Conservation (phyloP, 2,888 invertebrate genomes). For the Tanypteryx hageni region DNA sequence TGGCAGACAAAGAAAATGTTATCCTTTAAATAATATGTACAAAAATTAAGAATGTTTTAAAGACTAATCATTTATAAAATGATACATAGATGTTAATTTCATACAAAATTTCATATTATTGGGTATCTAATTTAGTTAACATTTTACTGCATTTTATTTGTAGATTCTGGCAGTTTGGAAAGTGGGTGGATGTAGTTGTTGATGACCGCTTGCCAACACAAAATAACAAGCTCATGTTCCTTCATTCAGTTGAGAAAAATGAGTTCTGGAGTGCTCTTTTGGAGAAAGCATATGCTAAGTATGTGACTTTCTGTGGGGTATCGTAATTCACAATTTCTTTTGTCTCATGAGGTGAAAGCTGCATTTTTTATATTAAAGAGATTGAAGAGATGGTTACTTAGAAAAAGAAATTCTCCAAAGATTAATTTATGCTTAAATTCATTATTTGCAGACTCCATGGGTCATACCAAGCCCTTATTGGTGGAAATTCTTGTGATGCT, state of each 20-base stretch:
- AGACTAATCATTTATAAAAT: neutral
- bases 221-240: neutral
- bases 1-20: too few species aligned
- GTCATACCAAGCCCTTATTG: constrained; percentile 79
- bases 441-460: constrained; percentile 76
- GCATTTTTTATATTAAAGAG: neutral
- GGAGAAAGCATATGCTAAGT: constrained; percentile 58
- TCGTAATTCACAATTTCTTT: neutral
- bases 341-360: neutral
- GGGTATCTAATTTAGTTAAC: neutral
- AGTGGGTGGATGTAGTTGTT: constrained; percentile 40
- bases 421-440: neutral
- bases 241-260: constrained; percentile 44
- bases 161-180: constrained; percentile 44
- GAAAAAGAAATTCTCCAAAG: neutral
- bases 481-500: constrained; percentile 79
- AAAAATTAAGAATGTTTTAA: too few species aligned
- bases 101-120: neutral
- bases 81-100: neutral
- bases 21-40: too few species aligned
- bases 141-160: constrained; percentile 10
- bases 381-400: neutral
- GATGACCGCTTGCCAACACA: constrained; percentile 9
- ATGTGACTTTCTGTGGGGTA: neutral
- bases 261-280: constrained; percentile 45